Conservation (phyloP, 2,888 invertebrate genomes). For the Drosophila colorata region DNA sequence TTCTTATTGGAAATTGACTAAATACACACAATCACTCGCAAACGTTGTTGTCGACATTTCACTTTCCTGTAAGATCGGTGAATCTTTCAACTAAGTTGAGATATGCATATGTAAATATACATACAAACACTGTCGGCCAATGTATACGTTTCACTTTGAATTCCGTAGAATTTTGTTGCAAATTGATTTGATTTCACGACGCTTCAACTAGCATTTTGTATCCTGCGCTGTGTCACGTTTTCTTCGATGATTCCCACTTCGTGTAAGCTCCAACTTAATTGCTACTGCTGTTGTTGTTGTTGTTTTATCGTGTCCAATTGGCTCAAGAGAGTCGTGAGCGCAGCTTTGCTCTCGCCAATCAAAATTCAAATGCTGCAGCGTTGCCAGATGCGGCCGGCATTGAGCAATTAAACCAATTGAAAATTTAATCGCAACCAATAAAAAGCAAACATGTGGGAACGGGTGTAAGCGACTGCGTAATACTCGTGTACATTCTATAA, state of each 20-base stretch:
- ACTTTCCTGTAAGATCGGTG: not conserved
- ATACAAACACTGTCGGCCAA: slow-evolving; percentile 8
- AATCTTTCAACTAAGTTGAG: not conserved
- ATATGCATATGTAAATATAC: not conserved
- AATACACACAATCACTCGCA: not conserved
- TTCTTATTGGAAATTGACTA: not conserved
- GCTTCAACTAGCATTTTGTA: slow-evolving; percentile 9
- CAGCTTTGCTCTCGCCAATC: slow-evolving; percentile 5
- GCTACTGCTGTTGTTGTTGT: not conserved
- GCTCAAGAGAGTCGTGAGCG: slow-evolving; percentile 16
- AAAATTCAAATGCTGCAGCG: slow-evolving; percentile 8
- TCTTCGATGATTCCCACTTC: slow-evolving; percentile 11
- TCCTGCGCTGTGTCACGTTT: slow-evolving; percentile 28
- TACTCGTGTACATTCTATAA: not conserved
- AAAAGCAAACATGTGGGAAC: not conserved
- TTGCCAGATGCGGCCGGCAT: slow-evolving; percentile 22
- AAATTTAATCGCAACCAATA: slow-evolving; percentile 32
- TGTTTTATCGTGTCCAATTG: slow-evolving; percentile 6
- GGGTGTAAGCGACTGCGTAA: not conserved
- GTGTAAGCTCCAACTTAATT: slow-evolving; percentile 16
- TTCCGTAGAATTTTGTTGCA: slow-evolving; percentile 22
- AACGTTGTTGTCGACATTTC: not conserved
- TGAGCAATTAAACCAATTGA: slow-evolving; percentile 25
- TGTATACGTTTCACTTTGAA: slow-evolving; percentile 1
- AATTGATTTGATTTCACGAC: slow-evolving; percentile 59